Conservation (phyloP, 2,113 vertebrate genomes). For the Brachyhypopomus occidentalis region DNA sequence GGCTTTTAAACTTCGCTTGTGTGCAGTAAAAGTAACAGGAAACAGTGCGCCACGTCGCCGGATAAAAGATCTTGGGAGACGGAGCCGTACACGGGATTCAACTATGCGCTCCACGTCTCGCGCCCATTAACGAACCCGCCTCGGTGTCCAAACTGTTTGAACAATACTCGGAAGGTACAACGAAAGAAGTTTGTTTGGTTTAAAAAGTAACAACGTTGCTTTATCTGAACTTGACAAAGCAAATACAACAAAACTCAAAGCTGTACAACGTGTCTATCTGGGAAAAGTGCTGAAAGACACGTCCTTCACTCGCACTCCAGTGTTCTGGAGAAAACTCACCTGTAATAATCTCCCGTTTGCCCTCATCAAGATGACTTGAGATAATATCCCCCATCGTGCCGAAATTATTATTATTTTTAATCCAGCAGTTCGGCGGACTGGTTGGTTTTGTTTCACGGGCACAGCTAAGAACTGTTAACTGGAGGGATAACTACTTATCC, state of each 20-base stretch:
- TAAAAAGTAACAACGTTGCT: no score
- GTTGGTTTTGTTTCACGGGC: background rate
- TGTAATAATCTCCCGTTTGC: constrained; percentile 84
- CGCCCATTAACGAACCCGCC: no score
- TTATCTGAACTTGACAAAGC: no score
- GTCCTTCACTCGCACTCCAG: no score
- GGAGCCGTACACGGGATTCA: background rate
- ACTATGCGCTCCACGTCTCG: no score
- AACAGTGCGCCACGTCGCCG: constrained; percentile 42
- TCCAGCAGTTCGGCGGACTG: constrained; percentile 27
- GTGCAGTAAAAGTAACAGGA: background rate
- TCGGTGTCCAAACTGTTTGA: no score
- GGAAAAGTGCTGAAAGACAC: no score
- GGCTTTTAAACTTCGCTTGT: background rate
- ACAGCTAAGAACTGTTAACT: no score
- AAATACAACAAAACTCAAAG: no score
- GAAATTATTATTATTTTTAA: constrained; percentile 9
- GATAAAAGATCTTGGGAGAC: background rate
- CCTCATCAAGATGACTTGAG: constrained; percentile 91
- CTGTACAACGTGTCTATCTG: no score
- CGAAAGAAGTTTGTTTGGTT: no score
- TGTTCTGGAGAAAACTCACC: constrained; percentile 70
- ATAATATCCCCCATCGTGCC: constrained; percentile 86
- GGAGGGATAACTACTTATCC: background rate
- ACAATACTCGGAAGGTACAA: no score